phyloP scores from a whole-genome alignment of 2,113 vertebrate genomes.

The Bostrychus sinensis region DNA sequence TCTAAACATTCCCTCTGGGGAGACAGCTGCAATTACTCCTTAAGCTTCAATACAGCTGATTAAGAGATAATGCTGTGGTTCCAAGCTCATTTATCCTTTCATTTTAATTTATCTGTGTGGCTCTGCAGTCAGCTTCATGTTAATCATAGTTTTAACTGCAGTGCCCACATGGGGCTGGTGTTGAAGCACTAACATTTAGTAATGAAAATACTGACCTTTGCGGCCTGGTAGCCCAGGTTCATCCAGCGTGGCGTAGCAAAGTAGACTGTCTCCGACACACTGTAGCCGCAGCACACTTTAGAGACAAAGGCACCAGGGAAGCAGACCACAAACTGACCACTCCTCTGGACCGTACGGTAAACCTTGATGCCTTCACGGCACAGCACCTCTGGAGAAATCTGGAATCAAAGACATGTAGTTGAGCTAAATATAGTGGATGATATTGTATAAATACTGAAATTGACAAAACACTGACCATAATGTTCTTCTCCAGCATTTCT shows the following conservation, averaged over 20 bases:
- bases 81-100: constrained; percentile 26
- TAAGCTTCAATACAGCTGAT: constrained; percentile 24
- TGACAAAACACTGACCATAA: constrained; percentile 85
- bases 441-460: neutral
- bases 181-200: constrained; percentile 15
- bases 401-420: neutral
- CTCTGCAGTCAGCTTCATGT: neutral
- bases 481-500: constrained; percentile 98
- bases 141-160: constrained; percentile 20
- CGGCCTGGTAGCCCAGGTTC: constrained; percentile 95
- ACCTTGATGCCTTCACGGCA: constrained; percentile 97
- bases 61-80: constrained; percentile 26
- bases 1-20: constrained; percentile 12
- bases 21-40: constrained; percentile 16
- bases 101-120: constrained; percentile 1
- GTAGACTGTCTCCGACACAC: constrained; percentile 98
- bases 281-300: constrained; percentile 98
- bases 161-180: constrained; percentile 45
- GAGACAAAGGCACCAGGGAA: constrained; percentile 98
- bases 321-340: constrained; percentile 97
- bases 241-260: constrained; percentile 99
- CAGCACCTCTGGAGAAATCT: constrained; percentile 99
- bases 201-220: constrained; percentile 83
- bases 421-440: neutral
- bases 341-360: constrained; percentile 95